Base-by-base conservation (phyloP, 1,140 invertebrate species). In the Pinna nobilis region DNA sequence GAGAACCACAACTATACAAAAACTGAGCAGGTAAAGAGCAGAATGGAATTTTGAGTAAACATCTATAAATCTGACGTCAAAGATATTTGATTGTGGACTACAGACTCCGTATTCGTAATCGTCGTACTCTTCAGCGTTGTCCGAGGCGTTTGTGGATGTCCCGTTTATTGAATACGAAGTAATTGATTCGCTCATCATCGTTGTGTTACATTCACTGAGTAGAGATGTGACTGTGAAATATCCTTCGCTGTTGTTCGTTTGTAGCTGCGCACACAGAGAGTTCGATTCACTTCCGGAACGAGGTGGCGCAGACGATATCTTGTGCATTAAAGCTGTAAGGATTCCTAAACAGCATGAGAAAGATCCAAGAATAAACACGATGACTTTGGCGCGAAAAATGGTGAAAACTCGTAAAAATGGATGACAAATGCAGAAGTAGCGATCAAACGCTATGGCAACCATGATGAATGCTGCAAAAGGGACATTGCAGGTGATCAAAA, bases 351-450 rank as follows among this genome's bases (percentile, higher is more conserved):
- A 59, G 9, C 68, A 74, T 20, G 87, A 81, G 50, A 88, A 80
- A 23, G 80, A 6, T 2, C 77, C 68, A 25, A 89, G 60, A 51
- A 78, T 72, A 0, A 78, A 64, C 11, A 85, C 80, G 20, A 86
- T 83, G 39, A 85, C 51, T 74, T 86, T 86, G 0, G 87, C 86
- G 15, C 85, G 63, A 20, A 65, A 63, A 25, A 82, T 74, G 18
- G 86, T 88, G 57, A 89, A 82, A 9, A 83, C 71, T 50, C 87
- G 84, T 1, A 79, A 71, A 51, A 85, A 86, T 5, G 87, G 86
- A 65, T 84, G 82, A 72, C 88, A 89, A 30, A 89, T 89, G 57
- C 88, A 89, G 11, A 89, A 77, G 74, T 84, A 89, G 30, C 88
- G 64, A 68, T 89, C 88, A 57, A 88, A 80, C n/a, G 88, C 88